A percentile compares a stretch with the other conserved stretches of the same genome.
Conservation (phyloP, 2,888 invertebrate species). For the Orthosia cruda region DNA sequence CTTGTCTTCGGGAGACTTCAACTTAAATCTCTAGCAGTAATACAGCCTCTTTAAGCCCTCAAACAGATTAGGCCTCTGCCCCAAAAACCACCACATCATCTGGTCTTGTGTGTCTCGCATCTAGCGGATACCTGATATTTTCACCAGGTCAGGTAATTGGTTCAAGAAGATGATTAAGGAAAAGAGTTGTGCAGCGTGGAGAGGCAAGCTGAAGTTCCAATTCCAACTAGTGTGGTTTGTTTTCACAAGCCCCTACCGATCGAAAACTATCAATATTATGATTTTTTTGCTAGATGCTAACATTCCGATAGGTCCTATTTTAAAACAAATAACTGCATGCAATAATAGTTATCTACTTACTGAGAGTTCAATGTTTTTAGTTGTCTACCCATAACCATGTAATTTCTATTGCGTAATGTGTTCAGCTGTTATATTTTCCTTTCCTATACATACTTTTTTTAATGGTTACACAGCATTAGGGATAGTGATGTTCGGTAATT, state of each 20-base stretch:
- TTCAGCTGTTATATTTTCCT: not conserved
- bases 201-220: too few species aligned
- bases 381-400: not conserved
- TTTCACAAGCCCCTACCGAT: not conserved
- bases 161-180: not conserved
- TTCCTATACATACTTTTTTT: not conserved
- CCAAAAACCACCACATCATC: too few species aligned
- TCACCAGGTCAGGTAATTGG: too few species aligned
- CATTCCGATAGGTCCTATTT: not conserved
- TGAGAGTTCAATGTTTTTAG: constrained; percentile 19
- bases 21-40: too few species aligned
- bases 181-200: not conserved
- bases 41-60: too few species aligned
- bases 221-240: not conserved
- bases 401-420: constrained; percentile 7
- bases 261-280: not conserved
- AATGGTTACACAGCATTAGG: constrained; percentile 15
- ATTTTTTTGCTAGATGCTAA: not conserved
- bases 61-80: too few species aligned
- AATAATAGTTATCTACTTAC: not conserved
- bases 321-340: not conserved
- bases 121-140: too few species aligned
- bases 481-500: constrained; percentile 36
- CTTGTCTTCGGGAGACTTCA: too few species aligned
- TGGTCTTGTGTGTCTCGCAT: too few species aligned